Evolutionary conservation across 2,797 vertebrate genomes (phyloP), one percentile per base, ranked within the genome.

Genomic region (Passerculus sandwichensis): DNA sequence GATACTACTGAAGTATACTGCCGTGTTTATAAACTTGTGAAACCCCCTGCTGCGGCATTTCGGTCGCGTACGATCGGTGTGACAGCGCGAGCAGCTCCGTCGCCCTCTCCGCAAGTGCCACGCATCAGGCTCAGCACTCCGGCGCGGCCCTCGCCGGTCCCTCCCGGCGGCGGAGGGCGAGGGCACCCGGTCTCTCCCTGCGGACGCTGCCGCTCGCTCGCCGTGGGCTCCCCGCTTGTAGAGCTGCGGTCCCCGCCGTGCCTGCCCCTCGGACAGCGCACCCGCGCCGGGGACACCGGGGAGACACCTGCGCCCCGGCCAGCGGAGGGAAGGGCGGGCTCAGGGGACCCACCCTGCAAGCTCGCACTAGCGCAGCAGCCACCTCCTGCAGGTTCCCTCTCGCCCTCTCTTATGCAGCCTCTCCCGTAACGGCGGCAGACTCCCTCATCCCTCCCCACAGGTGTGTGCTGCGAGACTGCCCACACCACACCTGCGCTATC

Each of bases 1-100:
- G 44, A 17, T 2, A 3, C 20, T 5, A 5, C 34, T 4, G 0
- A 48, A 56, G 22, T 1, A 9, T 0, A 3, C 15, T 3, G 44
- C 64, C 15, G 5, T 30, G 4, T 13, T 40, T 38, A 38, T 51
- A 42, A 47, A 72, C 51, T 29, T 14, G 27, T 20, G 11, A 44
- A 30, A 5, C 8, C 23, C 20, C 11, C 36, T 6, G 73, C 40
- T 8, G n/a, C 9, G 61, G 38, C 26, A 0, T 17, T 36, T 32
- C 27, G 18, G 53, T 5, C 9, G 32, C 50, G 4, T 2, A 11
- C 15, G 36, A 20, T 11, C 7, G 57, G 8, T 12, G 61, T 5
- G 44, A 29, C 53, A 20, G 72, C 9, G 25, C 25, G 20, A n/a
- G 22, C 3, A 30, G 50, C 72, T 62, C 78, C 20, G 9, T 32